phyloP scores from a whole-genome alignment of 2,888 invertebrate species.

The Chrysolina haemoptera region DNA sequence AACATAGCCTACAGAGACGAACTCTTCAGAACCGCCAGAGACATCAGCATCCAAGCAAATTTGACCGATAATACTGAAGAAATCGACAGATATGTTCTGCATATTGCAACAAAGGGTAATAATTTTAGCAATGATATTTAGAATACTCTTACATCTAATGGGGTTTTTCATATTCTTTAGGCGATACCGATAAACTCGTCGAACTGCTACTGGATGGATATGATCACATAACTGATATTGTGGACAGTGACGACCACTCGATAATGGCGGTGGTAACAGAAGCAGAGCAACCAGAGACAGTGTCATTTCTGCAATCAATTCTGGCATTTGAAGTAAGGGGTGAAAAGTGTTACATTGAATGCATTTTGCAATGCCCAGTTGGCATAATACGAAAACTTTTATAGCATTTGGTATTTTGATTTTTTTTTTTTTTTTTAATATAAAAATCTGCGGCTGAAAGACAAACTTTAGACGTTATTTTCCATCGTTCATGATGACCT shows the following conservation, averaged over 20 bases:
- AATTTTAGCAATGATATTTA: constrained; percentile 46
- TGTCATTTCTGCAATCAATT: constrained; percentile 80
- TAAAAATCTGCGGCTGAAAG: no score
- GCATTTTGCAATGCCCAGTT: no score
- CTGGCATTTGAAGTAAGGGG: constrained; percentile 81
- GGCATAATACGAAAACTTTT: no score
- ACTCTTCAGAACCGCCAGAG: constrained; percentile 88
- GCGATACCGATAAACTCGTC: constrained; percentile 77
- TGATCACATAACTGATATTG: constrained; percentile 86
- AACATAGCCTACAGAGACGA: constrained; percentile 89
- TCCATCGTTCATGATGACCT: no score
- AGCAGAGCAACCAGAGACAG: constrained; percentile 79
- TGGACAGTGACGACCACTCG: constrained; percentile 79
- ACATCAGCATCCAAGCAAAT: constrained; percentile 86
- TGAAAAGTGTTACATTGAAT: no score
- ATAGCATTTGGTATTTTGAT: no score
- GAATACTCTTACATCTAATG: not conserved
- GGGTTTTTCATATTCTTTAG: constrained; percentile 64
- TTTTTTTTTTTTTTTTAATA: no score
- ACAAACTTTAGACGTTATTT: no score
- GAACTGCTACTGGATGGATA: constrained; percentile 87
- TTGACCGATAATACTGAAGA: constrained; percentile 85
- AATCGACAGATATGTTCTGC: constrained; percentile 86
- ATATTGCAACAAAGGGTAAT: constrained; percentile 85
- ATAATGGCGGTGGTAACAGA: constrained; percentile 81